A percentile compares a stretch with the other conserved stretches of the same genome.
These are phyloP conservation scores for Cardiocondyla obscurior DNA, from an alignment of 1,140 invertebrate genomes.

Conservation along the genomic window DNA sequence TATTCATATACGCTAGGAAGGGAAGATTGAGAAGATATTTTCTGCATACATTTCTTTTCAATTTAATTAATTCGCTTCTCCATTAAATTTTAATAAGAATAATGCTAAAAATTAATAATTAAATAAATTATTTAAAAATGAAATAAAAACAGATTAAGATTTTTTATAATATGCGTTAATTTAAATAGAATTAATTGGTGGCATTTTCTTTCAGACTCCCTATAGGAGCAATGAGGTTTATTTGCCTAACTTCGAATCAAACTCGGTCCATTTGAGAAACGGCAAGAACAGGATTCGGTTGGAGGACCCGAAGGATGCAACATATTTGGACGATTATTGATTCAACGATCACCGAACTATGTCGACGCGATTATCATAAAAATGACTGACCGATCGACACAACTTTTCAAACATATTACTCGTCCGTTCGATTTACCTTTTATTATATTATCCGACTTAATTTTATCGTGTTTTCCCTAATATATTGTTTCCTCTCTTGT, in stretches of 20 bases:
- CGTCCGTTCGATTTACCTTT: slow-evolving; percentile 15
- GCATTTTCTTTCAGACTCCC: not conserved
- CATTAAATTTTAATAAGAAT: not conserved
- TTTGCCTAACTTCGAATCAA: not conserved
- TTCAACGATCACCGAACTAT: slow-evolving; percentile 17
- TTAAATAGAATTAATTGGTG: not conserved
- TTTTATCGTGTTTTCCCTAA: not conserved
- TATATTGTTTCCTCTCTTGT: not conserved
- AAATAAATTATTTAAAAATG: not conserved
- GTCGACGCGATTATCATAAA: slow-evolving; percentile 23
- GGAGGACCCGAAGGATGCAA: not conserved
- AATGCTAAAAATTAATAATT: not conserved
- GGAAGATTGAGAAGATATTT: not conserved
- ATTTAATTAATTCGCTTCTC: not conserved
- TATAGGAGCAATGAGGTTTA: not conserved
- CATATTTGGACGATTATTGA: slow-evolving; percentile 25
- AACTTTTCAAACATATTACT: slow-evolving; percentile 19
- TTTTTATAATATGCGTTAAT: not conserved
- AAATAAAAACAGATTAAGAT: not conserved
- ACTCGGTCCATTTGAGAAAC: not conserved
- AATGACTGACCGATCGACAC: slow-evolving; percentile 21
- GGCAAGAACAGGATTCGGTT: not conserved
- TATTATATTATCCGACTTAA: slow-evolving; percentile 21
- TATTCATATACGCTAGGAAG: not conserved
- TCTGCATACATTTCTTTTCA: not conserved